Base-by-base conservation (phyloP, 1,140 invertebrate species). In the Drosophila subobscura region DNA sequence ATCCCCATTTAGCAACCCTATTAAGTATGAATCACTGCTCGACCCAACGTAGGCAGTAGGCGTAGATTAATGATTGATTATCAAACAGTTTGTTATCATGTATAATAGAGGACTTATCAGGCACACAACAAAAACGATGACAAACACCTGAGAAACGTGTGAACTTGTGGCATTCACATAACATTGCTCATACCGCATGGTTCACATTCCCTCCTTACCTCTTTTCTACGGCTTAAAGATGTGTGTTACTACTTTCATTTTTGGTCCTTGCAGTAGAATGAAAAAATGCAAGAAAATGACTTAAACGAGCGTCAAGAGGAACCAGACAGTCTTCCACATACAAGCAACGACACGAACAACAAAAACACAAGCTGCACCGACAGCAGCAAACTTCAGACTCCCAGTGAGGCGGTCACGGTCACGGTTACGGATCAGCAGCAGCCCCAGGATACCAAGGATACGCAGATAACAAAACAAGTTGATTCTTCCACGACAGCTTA, bases 211-310 rank as follows among this genome's bases (percentile, higher is more conserved):
- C 14, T 46, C 16, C 16, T 6, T 23, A 14, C 7, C 1, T 10
- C 52, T 20, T 14, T 7, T 2, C 6, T 33, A 16, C 16, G 20
- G 20, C 12, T 5, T 25, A 25, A 64, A 55, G 7, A 73, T 74
- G 71, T 47, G 42, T 6, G 14, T 46, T 44, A 22, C 2, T 52
- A 50, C 70, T 14, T 33, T 45, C 44, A 5, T 22, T 42, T 44
- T 2, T 46, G 27, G 5, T n/a, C 49, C 12, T 46, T 45, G 23
- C 76, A 91, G 89, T 85, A 89, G 89, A 79, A 83, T 90, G 84
- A 91, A 91, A 37, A 91, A 80, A 91, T 91, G 89, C 89, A 77
- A 89, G 90, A 86, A 91, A 73, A 91, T 91, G 89, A 83, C 67
- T 73, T 79, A 78, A 79, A 73, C 73, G 73, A 77, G 86, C 75